Evolutionary conservation across 2,888 invertebrate species (phyloP).

Genomic region (Mylabris sibirica): DNA sequence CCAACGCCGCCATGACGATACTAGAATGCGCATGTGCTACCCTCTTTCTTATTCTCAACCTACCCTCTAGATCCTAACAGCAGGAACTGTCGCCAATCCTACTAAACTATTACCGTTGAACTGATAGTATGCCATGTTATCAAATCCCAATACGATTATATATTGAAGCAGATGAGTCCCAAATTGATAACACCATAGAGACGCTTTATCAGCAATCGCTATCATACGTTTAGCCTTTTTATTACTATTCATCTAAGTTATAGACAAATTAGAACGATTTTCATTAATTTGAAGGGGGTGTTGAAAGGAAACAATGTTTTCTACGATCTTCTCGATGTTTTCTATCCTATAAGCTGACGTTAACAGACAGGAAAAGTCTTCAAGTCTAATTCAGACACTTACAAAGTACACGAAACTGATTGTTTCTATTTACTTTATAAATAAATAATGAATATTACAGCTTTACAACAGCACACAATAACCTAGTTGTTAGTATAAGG

Average conservation of each 20-base stretch:
- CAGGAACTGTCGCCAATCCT: conserved; percentile 33
- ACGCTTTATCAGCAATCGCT: conserved; percentile 12
- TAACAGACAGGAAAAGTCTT: not conserved
- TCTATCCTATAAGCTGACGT: too few species aligned
- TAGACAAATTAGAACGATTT: not conserved
- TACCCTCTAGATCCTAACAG: conserved; percentile 17
- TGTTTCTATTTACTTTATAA: not conserved
- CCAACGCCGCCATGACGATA: conserved; percentile 65
- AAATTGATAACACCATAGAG: conserved; percentile 21
- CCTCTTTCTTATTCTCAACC: conserved; percentile 55
- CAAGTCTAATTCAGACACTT: not conserved
- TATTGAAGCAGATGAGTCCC: conserved; percentile 24
- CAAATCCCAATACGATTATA: conserved; percentile 18
- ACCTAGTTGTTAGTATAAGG: too few species aligned
- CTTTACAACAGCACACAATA: too few species aligned
- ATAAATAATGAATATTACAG: not conserved
- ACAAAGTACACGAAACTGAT: not conserved
- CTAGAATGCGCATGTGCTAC: conserved; percentile 65
- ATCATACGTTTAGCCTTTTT: not conserved
- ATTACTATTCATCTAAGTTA: too few species aligned
- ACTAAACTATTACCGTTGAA: conserved; percentile 14
- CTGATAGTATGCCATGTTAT: conserved; percentile 28
- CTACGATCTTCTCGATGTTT: not conserved
- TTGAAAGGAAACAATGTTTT: too few species aligned
- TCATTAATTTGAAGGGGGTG: not conserved